These are phyloP conservation scores for Anas bahamensis DNA, from an alignment of 2,797 vertebrate genomes.

Conservation along the genomic window DNA sequence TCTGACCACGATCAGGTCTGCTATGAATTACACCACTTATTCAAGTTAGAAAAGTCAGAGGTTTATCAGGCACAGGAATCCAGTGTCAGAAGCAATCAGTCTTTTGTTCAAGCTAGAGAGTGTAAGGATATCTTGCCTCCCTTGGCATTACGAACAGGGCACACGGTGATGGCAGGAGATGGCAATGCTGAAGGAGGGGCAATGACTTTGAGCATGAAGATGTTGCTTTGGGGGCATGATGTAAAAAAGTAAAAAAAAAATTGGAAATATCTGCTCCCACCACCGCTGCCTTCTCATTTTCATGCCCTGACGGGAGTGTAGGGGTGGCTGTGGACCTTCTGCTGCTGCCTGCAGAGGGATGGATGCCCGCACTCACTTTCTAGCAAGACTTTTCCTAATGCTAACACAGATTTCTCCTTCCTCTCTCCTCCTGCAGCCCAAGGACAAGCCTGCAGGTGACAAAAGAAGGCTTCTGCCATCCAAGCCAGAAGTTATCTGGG, in stretches of 20 bases:
- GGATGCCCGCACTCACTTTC: not conserved
- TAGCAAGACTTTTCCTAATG: not conserved
- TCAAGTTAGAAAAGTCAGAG: not conserved
- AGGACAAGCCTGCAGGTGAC: conserved; percentile 24
- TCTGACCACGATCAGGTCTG: not conserved
- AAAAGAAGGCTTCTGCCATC: not conserved
- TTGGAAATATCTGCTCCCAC: not conserved
- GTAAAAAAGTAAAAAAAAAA: not conserved
- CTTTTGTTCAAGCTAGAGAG: conserved; percentile 3
- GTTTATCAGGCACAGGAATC: conserved; percentile 1
- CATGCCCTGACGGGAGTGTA: not conserved
- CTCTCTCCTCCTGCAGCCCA: not conserved
- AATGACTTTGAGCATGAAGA: not conserved
- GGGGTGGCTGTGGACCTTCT: not conserved
- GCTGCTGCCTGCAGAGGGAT: not conserved
- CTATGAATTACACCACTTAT: not conserved
- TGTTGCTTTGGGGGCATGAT: not conserved
- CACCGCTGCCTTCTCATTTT: not conserved
- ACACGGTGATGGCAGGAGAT: not conserved
- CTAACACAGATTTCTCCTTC: not conserved
- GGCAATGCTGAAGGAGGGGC: not conserved
- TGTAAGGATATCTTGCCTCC: not conserved
- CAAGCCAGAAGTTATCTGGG: not conserved
- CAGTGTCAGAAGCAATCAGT: conserved; percentile 17
- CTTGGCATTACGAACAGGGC: not conserved